Evolutionary conservation across 2,888 invertebrate genomes (phyloP), one percentile per base, ranked within the genome.

Genomic region (Aspidiotus rigidus): DNA sequence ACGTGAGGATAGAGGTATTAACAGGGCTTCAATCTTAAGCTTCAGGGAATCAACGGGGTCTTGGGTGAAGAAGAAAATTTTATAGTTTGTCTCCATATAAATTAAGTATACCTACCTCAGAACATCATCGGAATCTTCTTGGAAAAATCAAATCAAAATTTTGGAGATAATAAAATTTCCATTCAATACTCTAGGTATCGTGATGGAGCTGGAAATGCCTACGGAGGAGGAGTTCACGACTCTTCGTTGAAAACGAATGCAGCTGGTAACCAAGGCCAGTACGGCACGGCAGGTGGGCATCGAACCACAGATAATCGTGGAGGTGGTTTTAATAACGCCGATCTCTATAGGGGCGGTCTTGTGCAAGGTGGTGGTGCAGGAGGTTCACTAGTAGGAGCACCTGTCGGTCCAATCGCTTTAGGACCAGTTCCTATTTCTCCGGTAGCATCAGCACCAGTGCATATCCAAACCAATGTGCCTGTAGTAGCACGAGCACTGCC

Each of bases 211-310:
- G 75, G 75, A 39, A 73, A 75, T 17, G 75, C 73, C 2, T 73
- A 72, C 62, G 73, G 74, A 57, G 75, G 74, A 8, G 74, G 74
- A 1, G 73, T 70, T 57, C 74, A 74, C 70, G 74, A 74, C 63
- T 72, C 74, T 53, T 73, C 74, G 55, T 69, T 74, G 15, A 74
- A 74, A 60, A 71, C 72, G n/a, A 73, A 74, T 62, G 73, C 73
- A 15, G 59, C 64, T 10, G 73, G 73, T 1, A 72, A 73, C 7
- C 72, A 70, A 13, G 74, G 73, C 3, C 73, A 74, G 42, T 74
- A 71, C 62, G 74, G 74, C 7, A 73, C 73, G 16, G 72, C 72
- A n/a, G 72, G 73, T 57, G 72, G 71, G 7, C 74, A 74, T 40
- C 72, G 72, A 13, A 69, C 72, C 0, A 72, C 70, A n/a, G 73